phyloP scores from a whole-genome alignment of 2,888 invertebrate genomes.

The Drosophila tanythrix region DNA sequence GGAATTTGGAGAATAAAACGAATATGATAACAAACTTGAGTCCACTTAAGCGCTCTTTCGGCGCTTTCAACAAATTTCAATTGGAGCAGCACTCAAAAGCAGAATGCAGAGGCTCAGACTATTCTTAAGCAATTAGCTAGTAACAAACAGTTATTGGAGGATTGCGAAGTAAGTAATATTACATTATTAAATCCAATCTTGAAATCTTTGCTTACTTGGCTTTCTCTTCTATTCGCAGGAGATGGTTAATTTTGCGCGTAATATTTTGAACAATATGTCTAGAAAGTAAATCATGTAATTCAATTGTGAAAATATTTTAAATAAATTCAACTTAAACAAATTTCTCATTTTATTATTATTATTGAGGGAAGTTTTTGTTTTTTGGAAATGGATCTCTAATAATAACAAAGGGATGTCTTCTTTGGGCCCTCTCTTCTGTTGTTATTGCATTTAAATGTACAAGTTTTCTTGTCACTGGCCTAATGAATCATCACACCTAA shows the following conservation, averaged over 20 bases:
- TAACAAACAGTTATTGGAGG: conserved; percentile 48
- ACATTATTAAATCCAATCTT: not conserved
- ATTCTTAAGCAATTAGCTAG: conserved; percentile 45
- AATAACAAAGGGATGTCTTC: not conserved
- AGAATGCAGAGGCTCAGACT: conserved; percentile 31
- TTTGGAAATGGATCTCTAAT: not conserved
- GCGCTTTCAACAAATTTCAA: conserved; percentile 48
- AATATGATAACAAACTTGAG: conserved; percentile 67
- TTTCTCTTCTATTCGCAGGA: conserved; percentile 39
- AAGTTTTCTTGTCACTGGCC: not conserved
- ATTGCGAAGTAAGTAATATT: conserved; percentile 50
- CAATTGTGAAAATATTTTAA: not conserved
- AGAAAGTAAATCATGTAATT: conserved; percentile 26
- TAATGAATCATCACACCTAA: not conserved
- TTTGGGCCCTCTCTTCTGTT: not conserved
- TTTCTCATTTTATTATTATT: not conserved
- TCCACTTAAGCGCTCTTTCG: conserved; percentile 65
- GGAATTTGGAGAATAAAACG: conserved; percentile 48
- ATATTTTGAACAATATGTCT: conserved; percentile 27
- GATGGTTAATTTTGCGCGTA: conserved; percentile 44
- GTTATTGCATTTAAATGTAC: not conserved
- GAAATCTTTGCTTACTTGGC: not conserved
- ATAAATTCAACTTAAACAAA: not conserved
- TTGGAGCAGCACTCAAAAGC: conserved; percentile 30
- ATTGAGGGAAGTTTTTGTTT: not conserved